Evolutionary conservation across 2,888 invertebrate genomes (phyloP), one percentile per base, ranked within the genome.

Genomic region (Cactoblastis cactorum): DNA sequence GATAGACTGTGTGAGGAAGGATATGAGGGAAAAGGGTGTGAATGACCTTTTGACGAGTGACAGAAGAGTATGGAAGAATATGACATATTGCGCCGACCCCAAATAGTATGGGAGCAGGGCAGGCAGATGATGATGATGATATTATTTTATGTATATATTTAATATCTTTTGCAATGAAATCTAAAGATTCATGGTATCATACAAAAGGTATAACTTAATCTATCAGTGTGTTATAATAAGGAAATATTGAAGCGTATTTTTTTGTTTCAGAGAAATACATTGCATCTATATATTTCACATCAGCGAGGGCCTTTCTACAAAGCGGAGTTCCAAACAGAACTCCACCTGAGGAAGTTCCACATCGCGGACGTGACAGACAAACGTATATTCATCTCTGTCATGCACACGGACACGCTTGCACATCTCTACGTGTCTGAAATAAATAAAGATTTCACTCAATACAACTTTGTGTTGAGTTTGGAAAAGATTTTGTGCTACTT

Each of bases 361-460:
- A 92, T 97, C 46, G 95, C 95, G 0, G 97, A 97, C 74, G 95
- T 96, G 11, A 93, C 95, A 0, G 94, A 94, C 63, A 93, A 93
- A 65, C 92, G 95, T 80, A 92, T 95, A 57, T 93, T 97, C 72
- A 92, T 97, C 57, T 95, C 96, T 64, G 95, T 95, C 49, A 94
- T 94, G 75, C 96, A 97, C 79, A 92, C 93, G 0, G 92, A 94
- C 54, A 91, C 91, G 11, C 74, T 92, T 17, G 93, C 95, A 2
- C 93, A 97, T 77, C 90, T 98, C 51, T 97, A 97, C 69, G 94
- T 96, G 47, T 96, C 96, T 0, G 95, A 94, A 72, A 85, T 91
- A 55, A 90, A 91, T 72, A 90, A 91, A 59, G 91, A 93, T 51
- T 92, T 91, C 53, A 90, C 90, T 2, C 92, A 92, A 56, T 91